Base-by-base conservation (phyloP, 2,888 invertebrate genomes). In the Lepidochrysops patricia region DNA sequence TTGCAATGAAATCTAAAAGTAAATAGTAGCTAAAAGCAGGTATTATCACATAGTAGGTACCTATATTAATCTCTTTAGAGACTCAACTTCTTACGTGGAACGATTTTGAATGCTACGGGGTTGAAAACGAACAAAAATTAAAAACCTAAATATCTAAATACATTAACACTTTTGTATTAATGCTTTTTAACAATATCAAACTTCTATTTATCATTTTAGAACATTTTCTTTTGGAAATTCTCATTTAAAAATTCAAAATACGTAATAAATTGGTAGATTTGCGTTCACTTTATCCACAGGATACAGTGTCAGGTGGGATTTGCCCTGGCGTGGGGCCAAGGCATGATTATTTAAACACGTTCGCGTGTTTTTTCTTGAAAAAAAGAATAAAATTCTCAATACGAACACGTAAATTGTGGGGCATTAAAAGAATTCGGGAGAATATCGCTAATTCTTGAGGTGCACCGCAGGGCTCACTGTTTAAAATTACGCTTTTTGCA, bases 351-450 rank as follows among this genome's bases (percentile, higher is more conserved):
- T 76, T 73, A 72, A 75, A 72, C 68, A 68, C 63, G 58, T 67
- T 63, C 68, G 67, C 71, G 57, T 59, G 49, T 32, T 62, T 60
- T 57, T 50, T 58, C 58, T 58, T 34, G 25, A 58, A 49, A 58
- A 52, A 58, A 34, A 50, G 19, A 58, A 58, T 58, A 34, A 34
- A 58, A 58, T 52, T 50, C 63, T 65, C 65, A 66, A 65, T 66
- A 68, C 70, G 70, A 69, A 70, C 68, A 70, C 71, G 71, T 70
- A 82, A 81, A 81, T 79, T 78, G 77, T 68, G 64, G 70, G 67
- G 72, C 76, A 81, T 81, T 81, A 82, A 79, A 76, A 75, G 77
- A 81, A 83, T 83, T 82, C 72, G 72, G 67, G 59, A 72, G 79
- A 81, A 82, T 81, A 43, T 15, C 15, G 19, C 23, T 9, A 43